Evolutionary conservation across 2,797 vertebrate species (phyloP), one percentile per base, ranked within the genome.

Genomic region (Ptychadena robeensis): DNA sequence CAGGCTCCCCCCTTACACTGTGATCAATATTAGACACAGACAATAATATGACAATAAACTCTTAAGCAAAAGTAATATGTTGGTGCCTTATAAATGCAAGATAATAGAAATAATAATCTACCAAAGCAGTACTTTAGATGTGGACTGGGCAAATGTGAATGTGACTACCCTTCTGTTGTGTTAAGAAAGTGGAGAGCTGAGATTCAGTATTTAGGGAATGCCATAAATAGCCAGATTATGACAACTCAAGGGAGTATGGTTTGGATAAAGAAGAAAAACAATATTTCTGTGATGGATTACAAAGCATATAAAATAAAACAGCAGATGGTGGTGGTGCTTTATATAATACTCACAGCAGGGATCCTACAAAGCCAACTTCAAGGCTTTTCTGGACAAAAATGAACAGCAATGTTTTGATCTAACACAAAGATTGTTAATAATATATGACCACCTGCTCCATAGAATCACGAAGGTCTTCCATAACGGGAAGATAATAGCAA

Each of bases 221-320:
- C 44, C 44, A 57, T 67, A 68, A 53, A 79, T 59, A 68, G 65
- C 31, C 3, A 22, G 28, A 65, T 78, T 68, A 68, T 57, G n/a
- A 68, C 64, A 18, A 15, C 31, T 68, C 31, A 0, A 27, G 22
- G 31, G 75, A 67, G 25, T 28, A 34, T n/a, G 75, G 75, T 67
- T 78, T 78, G 64, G 37, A 67, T 48, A 79, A 40, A 57, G 64
- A 27, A 78, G 44, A 22, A 35, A 14, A 28, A 27, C 12, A 53
- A 67, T 53, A 79, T 79, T 68, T 68, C 76, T 68, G 64, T 68
- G 25, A 57, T 78, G 66, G 76, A 68, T 79, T 79, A 59, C n/a
- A 9, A 35, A 68, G 40, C 28, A 25, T 78, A 67, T 53, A 35
- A 78, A 67, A 44, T 78, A 28, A 66, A 68, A 68, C 11, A 57